phyloP scores from a whole-genome alignment of 2,797 vertebrate genomes.

The Cichlasoma orientale region DNA sequence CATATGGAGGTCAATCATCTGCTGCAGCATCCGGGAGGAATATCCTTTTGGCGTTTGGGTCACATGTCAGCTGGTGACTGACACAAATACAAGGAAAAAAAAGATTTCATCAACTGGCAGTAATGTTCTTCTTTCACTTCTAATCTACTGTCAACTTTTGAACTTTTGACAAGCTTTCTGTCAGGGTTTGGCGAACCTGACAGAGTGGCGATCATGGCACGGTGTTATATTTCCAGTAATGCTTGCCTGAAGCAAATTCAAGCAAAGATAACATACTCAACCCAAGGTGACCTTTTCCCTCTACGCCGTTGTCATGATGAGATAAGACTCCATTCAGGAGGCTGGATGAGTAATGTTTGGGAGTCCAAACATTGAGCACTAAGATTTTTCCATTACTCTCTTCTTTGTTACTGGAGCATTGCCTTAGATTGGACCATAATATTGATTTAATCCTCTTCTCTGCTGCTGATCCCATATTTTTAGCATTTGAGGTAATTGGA shows the following conservation, averaged over 20 bases:
- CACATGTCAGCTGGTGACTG: constrained; percentile 37
- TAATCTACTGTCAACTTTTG: constrained; percentile 2
- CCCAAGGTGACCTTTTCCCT: constrained; percentile 73
- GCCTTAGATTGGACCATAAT: constrained; percentile 59
- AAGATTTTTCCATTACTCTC: constrained; percentile 71
- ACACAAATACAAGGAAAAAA: constrained; percentile 40
- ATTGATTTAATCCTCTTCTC: constrained; percentile 69
- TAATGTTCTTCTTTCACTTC: background rate
- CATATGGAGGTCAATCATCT: constrained; percentile 57
- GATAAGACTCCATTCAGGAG: constrained; percentile 65
- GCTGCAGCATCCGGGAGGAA: constrained; percentile 50
- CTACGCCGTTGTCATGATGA: constrained; percentile 59
- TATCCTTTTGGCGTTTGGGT: constrained; percentile 37
- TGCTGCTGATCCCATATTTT: constrained; percentile 57
- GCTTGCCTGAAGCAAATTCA: background rate
- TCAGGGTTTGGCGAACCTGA: background rate
- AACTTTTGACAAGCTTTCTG: constrained; percentile 10
- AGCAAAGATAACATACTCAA: constrained; percentile 7
- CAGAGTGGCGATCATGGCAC: background rate
- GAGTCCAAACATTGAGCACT: constrained; percentile 63
- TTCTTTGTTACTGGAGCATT: constrained; percentile 68
- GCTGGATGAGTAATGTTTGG: constrained; percentile 60
- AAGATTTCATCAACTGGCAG: background rate
- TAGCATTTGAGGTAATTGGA: constrained; percentile 55
- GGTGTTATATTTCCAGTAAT: background rate